Conservation (phyloP, 2,797 vertebrate genomes). For the Mormyrus proboscirostris region DNA sequence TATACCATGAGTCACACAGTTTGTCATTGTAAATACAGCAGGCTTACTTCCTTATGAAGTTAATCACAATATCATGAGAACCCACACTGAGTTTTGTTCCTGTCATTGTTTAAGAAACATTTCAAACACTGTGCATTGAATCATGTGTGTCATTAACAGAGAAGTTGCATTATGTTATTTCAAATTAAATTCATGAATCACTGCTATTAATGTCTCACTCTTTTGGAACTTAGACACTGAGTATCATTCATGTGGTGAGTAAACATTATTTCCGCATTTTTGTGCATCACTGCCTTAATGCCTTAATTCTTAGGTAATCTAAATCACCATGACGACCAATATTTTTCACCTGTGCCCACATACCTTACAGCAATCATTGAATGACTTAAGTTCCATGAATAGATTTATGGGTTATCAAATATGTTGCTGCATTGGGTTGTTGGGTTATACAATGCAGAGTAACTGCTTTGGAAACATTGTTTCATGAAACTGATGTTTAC, state of each 20-base stretch:
- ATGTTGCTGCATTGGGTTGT: not conserved
- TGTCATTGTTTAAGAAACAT: not conserved
- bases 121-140: not conserved
- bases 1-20: not conserved
- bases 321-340: not conserved
- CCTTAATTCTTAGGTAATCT: not conserved
- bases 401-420: not conserved
- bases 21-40: not conserved
- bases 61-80: not conserved
- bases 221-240: not conserved
- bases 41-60: not conserved
- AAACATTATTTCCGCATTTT: constrained; percentile 5
- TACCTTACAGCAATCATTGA: not conserved
- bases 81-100: not conserved
- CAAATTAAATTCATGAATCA: not conserved
- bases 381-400: not conserved
- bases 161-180: not conserved
- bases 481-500: not conserved
- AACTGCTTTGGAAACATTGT: not conserved
- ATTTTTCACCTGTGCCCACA: not conserved
- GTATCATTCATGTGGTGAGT: not conserved
- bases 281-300: not conserved
- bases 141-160: not conserved
- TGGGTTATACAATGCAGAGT: not conserved
- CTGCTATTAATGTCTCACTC: not conserved